Base-by-base conservation (phyloP, 2,888 invertebrate species). In the Drosophila affinis region DNA sequence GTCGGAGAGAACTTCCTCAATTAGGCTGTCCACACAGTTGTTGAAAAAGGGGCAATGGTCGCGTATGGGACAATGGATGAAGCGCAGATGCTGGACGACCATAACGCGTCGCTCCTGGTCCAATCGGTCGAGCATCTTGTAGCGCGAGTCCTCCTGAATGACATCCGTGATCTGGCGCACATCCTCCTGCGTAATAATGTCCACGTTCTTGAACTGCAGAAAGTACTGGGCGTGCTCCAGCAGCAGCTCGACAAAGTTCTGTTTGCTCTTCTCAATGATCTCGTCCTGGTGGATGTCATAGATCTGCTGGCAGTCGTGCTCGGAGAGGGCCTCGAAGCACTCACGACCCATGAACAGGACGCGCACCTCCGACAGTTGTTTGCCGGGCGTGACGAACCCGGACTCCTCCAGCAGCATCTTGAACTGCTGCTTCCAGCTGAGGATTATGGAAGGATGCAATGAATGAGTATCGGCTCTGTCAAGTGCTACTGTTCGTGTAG, bases 321-420 rank as follows among this genome's bases (percentile, higher is more conserved):
- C 98, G 0, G 97, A 95, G 58, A 99, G 93, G 12, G 97, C 96
- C 92, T 98, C 98, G 91, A 97, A 98, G 90, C 98, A 98, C 91
- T 98, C 98, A 47, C 98, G 94, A 0, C 98, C 98, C 96, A 98
- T 96, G 90, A 99, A 96, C 65, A 98, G 93, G 3, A 98, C 97
- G 58, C 97, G 93, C 45, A 98, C 97, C 92, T 98, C 98, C 0
- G 96, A 95, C 76, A 98, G 93, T 84, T 96, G 95, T 92, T 98
- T 98, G n/a, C 98, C 98, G 1, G 98, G 98, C 0, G 98, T 98
- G 34, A 98, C 98, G 92, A 98, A 98, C 3, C 97, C 97, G 0
- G 98, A 98, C 92, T 98, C 98, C 91, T 98, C 97, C 62, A 99
- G 93, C 21, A 98, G 93, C 89, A 97, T 96, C 92, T 97, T 97